Base-by-base conservation (phyloP, 2,888 invertebrate genomes). In the Notocelia uddmanniana region DNA sequence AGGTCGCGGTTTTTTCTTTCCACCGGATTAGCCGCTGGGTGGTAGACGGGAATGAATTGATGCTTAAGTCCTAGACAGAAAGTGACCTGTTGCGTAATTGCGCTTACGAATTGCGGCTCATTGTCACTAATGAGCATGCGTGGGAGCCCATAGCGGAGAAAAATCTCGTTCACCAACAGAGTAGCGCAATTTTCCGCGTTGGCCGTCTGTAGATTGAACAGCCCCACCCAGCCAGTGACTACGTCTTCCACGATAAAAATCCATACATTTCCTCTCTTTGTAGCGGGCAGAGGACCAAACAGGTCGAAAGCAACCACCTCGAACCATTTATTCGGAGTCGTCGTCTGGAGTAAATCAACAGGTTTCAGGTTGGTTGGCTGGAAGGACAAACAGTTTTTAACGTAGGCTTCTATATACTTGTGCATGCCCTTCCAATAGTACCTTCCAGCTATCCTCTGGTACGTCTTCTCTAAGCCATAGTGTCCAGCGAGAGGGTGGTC, bases 11-110 rank as follows among this genome's bases (percentile, higher is more conserved):
- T 82, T 31, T 75, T 78, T 15, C 85, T 55, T 69, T 85, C 84
- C 0, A 84, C 84, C 0, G 84, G 82, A 50, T 85, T 85, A 0
- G 80, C 77, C 19, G 76, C 75, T 0, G 83, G 82, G 18, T 84
- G 82, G 58, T 83, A 83, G 3, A 82, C 37, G 0, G 81, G 80
- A 0, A 75, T 79, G 18, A 79, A 77, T 0, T 52, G 50, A 45
- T 85, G 83, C 15, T 77, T 73, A 5, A 85, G 80, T 0, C 73
- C 74, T 3, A 86, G 58, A 54, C 79, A 79, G 48, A 76, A 78
- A 3, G 76, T 73, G 19, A 82, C 73, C 62, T 85, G 79, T 72
- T 86, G 86, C 83, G 84, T 85, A 0, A 6, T n/a, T n/a, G n/a
- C n/a, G n/a, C n/a, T n/a, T n/a, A n/a, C n/a, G n/a, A 26, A 26